phyloP scores from a whole-genome alignment of 1,140 invertebrate species.

The Trichomalopsis sarcophagae region DNA sequence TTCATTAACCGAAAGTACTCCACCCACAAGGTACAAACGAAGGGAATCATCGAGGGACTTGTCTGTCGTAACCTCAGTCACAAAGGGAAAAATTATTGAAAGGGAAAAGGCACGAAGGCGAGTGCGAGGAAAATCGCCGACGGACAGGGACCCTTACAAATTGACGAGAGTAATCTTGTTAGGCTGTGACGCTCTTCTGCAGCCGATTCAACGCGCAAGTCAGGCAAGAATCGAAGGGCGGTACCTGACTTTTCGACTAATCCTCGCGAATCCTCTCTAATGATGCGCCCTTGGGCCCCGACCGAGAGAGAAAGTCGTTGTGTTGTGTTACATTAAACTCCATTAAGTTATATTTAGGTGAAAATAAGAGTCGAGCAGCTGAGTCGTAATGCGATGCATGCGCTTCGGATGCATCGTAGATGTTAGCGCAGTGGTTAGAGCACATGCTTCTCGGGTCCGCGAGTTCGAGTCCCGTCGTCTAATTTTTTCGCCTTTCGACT shows the following conservation, averaged over 20 bases:
- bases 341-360: too few relatives aligned
- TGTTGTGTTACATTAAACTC: not conserved
- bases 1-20: slow-evolving; percentile 32
- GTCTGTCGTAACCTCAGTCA: slow-evolving; percentile 37
- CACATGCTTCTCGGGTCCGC: too few relatives aligned
- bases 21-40: not conserved
- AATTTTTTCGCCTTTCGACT: too few relatives aligned
- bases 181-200: slow-evolving; percentile 56
- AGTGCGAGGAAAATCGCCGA: not conserved
- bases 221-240: not conserved
- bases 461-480: too few relatives aligned
- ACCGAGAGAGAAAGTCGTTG: not conserved
- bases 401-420: too few relatives aligned
- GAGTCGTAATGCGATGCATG: too few relatives aligned
- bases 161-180: slow-evolving; percentile 62
- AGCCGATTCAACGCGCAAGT: not conserved
- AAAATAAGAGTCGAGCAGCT: too few relatives aligned
- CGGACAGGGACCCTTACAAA: slow-evolving; percentile 53
- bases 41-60: slow-evolving; percentile 41
- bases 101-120: not conserved
- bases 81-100: slow-evolving; percentile 35
- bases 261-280: slow-evolving; percentile 21
- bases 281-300: not conserved
- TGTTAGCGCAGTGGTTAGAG: too few relatives aligned
- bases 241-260: slow-evolving; percentile 36